Base-by-base conservation (phyloP, 2,113 vertebrate species). In the Procavia capensis region DNA sequence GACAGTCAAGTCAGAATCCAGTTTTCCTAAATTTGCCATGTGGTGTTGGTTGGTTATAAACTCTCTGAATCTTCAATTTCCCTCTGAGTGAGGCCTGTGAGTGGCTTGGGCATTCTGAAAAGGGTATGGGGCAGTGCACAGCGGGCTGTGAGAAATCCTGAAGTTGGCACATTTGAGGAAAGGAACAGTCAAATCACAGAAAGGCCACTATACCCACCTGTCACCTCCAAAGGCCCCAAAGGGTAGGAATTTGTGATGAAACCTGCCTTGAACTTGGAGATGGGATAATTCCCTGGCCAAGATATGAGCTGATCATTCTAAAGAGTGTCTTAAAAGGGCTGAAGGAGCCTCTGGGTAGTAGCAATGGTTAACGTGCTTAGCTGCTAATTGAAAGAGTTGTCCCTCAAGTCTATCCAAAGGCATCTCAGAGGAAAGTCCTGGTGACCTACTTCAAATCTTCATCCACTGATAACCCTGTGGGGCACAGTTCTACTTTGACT, bases 31-130 rank as follows among this genome's bases (percentile, higher is more conserved):
- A 22, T 66, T 63, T 50, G 41, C 6, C 9, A n/a, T 19, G 57
- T 45, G 10, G 8, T 1, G 7, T 9, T n/a, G 63, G 79, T 29
- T 27, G n/a, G 22, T 41, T 19, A 1, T 9, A 2, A 6, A 47
- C 54, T 50, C 66, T 75, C 41, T 19, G 78, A 85, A 31, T 24
- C 31, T 78, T 68, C 47, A 17, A 17, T 24, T 47, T 16, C 87
- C 59, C 78, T 79, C 16, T 2, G 3, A 19, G 11, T 3, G 43
- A 72, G 43, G n/a, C 76, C 27, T 0, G 9, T 24, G 45, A n/a
- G 27, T 0, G 0, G 16, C 0, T 4, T 17, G 57, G 84, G 70
- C 6, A 27, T 43, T 7, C 34, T 27, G 29, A 45, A 22, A 50
- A 6, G 63, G 64, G 31, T 16, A 6, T 8, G 24, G 64, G n/a